phyloP scores from a whole-genome alignment of 2,797 vertebrate genomes.

The Gymnoscopelus braueri region DNA sequence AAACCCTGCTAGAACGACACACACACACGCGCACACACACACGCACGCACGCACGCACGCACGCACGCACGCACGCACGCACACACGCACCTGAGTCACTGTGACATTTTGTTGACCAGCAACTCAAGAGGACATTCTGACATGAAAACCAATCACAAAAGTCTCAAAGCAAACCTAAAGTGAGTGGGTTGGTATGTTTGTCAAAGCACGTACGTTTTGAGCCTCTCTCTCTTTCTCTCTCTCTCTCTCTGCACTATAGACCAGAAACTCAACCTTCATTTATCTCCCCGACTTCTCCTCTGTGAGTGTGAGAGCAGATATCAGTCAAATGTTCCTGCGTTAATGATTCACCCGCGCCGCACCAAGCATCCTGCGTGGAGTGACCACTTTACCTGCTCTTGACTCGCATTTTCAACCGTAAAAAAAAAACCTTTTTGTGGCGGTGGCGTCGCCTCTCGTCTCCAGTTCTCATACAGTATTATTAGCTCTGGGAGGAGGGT shows the following conservation, averaged over 20 bases:
- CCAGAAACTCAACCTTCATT: conserved; percentile 69
- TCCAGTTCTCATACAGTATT: conserved; percentile 72
- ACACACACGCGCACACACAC: too few species aligned
- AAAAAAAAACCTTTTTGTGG: conserved; percentile 65
- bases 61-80: too few species aligned
- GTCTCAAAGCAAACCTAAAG: conserved; percentile 50
- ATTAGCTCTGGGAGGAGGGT: conserved; percentile 61
- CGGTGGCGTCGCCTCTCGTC: conserved; percentile 46
- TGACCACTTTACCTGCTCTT: conserved; percentile 76
- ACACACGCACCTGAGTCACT: conserved; percentile 42
- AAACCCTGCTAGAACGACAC: conserved; percentile 20
- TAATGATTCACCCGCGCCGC: conserved; percentile 76
- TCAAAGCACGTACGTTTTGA: conserved; percentile 58
- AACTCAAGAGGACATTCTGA: conserved; percentile 37
- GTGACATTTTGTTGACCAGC: conserved; percentile 24
- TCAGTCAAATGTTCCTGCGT: conserved; percentile 68
- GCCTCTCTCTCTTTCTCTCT: conserved; percentile 44
- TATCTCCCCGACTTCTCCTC: conserved; percentile 69
- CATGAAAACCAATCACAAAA: conserved; percentile 51
- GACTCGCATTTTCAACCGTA: conserved; percentile 71
- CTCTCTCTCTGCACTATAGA: too few species aligned
- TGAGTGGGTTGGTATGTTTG: conserved; percentile 59
- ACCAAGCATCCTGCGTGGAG: conserved; percentile 67
- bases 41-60: too few species aligned
- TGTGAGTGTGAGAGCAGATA: conserved; percentile 60